Percentiles rank a stretch among this genome's conserved stretches.
These are phyloP conservation scores for Burhinus bistriatus DNA, from an alignment of 2,113 vertebrate genomes.

Conservation along the genomic window DNA sequence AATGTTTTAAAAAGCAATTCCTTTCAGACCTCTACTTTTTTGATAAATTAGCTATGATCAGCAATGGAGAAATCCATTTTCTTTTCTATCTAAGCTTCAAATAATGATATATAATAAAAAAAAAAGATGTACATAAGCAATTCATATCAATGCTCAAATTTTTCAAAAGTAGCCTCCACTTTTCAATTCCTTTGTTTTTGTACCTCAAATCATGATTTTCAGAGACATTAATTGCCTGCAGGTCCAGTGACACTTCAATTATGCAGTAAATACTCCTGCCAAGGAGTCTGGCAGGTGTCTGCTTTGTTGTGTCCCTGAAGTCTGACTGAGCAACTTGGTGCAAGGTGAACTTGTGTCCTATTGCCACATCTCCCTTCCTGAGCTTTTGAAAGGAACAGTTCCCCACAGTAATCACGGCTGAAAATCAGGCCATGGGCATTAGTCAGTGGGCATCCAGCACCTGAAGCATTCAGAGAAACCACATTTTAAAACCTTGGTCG, in stretches of 20 bases:
- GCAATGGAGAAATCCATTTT: neutral
- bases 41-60: constrained; percentile 34
- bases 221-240: neutral
- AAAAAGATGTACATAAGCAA: neutral
- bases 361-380: neutral
- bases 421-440: neutral
- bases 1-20: constrained; percentile 37
- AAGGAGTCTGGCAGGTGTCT: neutral
- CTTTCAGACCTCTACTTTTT: constrained; percentile 6
- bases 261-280: neutral
- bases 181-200: neutral
- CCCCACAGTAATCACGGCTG: neutral
- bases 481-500: neutral
- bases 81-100: neutral
- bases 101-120: neutral
- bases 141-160: neutral
- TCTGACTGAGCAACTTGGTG: neutral
- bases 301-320: neutral
- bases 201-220: neutral
- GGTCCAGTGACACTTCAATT: neutral
- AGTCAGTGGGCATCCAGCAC: neutral
- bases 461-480: neutral
- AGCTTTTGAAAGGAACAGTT: neutral
- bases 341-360: neutral
- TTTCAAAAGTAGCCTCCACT: neutral